Conservation (phyloP, 2,113 vertebrate species). For the Malurus elegans region DNA sequence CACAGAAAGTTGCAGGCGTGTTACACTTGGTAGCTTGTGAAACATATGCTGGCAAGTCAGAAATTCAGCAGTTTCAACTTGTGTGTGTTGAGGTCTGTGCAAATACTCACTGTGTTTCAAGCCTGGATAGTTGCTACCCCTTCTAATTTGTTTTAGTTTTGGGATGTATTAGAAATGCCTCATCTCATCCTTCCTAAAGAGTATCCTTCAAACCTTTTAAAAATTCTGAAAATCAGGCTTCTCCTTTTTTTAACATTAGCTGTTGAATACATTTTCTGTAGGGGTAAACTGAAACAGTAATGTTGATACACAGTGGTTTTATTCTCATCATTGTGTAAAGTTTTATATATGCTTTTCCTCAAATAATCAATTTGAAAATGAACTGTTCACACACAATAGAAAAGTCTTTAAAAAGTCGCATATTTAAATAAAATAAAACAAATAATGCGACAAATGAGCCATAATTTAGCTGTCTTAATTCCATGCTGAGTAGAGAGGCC, state of each 20-base stretch:
- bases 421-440: not conserved
- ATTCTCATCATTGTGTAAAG: not conserved
- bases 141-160: not conserved
- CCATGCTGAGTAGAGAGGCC: not conserved
- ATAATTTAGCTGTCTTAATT: not conserved
- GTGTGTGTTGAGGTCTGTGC: not conserved
- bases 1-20: not conserved
- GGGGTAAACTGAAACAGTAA: not conserved
- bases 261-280: not conserved
- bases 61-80: not conserved
- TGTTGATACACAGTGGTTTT: not conserved
- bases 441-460: not conserved
- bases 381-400: not conserved
- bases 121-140: not conserved
- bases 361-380: not conserved
- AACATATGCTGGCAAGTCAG: not conserved
- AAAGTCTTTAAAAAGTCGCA: not conserved
- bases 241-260: not conserved
- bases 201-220: not conserved
- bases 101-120: not conserved
- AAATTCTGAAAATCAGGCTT: not conserved
- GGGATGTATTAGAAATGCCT: not conserved
- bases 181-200: not conserved
- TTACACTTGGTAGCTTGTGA: not conserved
- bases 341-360: not conserved